Conservation (phyloP, 2,888 invertebrate species). For the Rhaphigaster nebulosa region DNA sequence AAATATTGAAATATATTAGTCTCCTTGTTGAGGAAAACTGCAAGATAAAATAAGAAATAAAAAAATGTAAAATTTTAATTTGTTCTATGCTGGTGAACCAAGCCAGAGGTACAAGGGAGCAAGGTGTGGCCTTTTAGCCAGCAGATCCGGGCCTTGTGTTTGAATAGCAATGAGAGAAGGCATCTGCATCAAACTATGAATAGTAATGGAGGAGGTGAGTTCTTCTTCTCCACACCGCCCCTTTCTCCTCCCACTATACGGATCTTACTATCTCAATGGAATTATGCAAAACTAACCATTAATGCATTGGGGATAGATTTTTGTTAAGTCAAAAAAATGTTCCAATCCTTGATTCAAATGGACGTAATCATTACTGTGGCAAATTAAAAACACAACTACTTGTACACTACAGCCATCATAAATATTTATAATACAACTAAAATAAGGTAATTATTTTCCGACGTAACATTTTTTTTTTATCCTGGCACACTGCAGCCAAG, state of each 20-base stretch:
- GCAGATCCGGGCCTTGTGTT: neutral
- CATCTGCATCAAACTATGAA: conserved; percentile 40
- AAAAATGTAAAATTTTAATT: conserved; percentile 17
- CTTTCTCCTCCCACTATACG: neutral
- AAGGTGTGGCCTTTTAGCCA: conserved; percentile 10
- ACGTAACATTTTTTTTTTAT: no score
- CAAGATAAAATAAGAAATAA: neutral
- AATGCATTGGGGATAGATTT: neutral
- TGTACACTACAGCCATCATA: no score
- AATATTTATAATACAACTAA: no score
- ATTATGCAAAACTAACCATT: neutral
- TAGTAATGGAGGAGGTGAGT: neutral
- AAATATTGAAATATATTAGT: neutral
- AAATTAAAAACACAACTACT: no score
- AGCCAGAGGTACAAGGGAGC: neutral
- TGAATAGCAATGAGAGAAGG: conserved; percentile 21
- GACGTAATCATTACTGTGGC: no score
- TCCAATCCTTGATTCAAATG: no score
- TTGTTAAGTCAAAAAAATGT: neutral
- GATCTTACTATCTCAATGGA: neutral
- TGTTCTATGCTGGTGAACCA: neutral
- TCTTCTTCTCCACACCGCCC: neutral
- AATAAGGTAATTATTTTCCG: no score
- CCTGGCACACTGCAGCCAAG: no score
- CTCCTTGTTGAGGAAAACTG: neutral